Conservation (phyloP, 2,113 vertebrate species). For the Macaca nemestrina region DNA sequence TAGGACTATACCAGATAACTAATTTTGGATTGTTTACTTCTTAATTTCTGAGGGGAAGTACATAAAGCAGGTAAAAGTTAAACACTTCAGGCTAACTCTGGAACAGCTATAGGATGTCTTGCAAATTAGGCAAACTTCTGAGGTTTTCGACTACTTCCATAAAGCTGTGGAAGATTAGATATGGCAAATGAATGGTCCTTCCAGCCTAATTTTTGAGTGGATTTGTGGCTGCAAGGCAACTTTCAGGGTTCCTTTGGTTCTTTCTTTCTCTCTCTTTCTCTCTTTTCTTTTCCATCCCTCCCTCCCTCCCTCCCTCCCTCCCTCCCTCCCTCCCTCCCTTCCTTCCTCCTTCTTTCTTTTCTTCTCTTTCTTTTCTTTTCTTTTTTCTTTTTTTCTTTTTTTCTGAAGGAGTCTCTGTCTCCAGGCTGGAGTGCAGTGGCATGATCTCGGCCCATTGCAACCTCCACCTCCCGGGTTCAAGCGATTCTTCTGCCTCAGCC, state of each 20-base stretch:
- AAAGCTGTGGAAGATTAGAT: neutral
- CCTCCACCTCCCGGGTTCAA: too few species aligned
- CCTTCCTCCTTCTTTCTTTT: too few species aligned
- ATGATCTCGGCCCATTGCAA: too few species aligned
- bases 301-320: too few species aligned
- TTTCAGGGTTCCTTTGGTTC: neutral
- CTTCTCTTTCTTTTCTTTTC: too few species aligned
- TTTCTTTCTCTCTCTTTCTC: too few species aligned
- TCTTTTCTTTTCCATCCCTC: too few species aligned
- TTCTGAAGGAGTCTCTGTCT: too few species aligned
- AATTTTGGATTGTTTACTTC: neutral
- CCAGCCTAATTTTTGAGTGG: neutral
- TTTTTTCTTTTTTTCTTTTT: too few species aligned
- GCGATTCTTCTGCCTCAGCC: too few species aligned
- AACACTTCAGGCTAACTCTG: neutral
- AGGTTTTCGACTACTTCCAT: neutral
- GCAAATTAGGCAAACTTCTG: neutral
- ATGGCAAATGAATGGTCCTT: neutral
- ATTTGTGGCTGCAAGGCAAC: neutral
- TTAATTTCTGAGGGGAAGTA: neutral
- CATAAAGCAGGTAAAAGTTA: neutral
- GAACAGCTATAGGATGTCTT: neutral
- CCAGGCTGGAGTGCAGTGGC: too few species aligned
- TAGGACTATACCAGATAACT: neutral
- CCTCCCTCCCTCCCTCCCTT: too few species aligned